Evolutionary conservation across 2,113 vertebrate species (phyloP).

Genomic region (Chlamydotis undulata): DNA sequence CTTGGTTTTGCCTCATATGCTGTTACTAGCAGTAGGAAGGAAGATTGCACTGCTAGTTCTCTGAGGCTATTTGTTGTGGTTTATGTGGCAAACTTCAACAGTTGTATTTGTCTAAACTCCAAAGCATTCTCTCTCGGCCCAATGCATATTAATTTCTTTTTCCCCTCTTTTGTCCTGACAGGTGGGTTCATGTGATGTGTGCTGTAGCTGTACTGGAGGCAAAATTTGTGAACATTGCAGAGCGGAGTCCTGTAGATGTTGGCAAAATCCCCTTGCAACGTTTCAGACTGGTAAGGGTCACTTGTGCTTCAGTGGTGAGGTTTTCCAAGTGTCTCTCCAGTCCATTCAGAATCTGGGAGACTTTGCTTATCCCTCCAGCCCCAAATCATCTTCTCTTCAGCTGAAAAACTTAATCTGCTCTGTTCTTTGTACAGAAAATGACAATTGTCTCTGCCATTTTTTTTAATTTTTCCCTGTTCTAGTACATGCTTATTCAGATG

Average conservation of each 20-base stretch:
- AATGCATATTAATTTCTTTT: background rate
- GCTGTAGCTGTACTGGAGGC: conserved; percentile 95
- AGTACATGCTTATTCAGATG: background rate
- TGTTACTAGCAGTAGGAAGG: background rate
- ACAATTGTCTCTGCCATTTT: background rate
- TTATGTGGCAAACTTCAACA: background rate
- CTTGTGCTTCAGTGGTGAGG: background rate
- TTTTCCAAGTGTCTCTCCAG: background rate
- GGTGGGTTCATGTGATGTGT: conserved; percentile 98
- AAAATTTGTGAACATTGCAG: conserved; percentile 92
- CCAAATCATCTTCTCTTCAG: background rate
- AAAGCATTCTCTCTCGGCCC: background rate
- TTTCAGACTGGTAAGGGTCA: conserved; percentile 88
- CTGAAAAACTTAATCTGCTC: background rate
- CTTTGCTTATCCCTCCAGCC: background rate
- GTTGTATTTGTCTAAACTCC: background rate
- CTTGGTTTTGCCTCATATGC: background rate
- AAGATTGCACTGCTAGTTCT: background rate
- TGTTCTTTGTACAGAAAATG: background rate
- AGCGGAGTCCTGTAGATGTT: conserved; percentile 92
- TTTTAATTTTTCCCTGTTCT: background rate
- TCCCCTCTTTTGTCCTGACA: conserved; percentile 47
- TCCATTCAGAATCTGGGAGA: background rate
- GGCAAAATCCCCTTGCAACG: conserved; percentile 91
- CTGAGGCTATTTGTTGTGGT: background rate